Percentiles rank a stretch among this genome's conserved stretches.
phyloP scores from a whole-genome alignment of 2,888 invertebrate species.

The Xanthorhoe spadicearia region DNA sequence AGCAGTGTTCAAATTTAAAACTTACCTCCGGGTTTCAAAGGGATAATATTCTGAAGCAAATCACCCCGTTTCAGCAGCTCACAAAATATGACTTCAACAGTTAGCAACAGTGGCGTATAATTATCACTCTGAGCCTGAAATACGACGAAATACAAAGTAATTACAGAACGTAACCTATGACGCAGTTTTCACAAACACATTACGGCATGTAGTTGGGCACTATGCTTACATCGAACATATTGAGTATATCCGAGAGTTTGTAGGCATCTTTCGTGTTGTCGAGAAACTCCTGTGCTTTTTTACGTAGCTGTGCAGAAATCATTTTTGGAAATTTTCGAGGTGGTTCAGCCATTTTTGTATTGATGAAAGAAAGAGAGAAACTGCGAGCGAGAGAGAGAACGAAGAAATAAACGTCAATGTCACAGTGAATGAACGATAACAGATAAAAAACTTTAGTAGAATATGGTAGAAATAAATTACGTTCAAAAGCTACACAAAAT shows the following conservation, averaged over 20 bases:
- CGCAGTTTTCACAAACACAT: conserved; percentile 53
- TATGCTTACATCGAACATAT: conserved; percentile 86
- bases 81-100: conserved; percentile 89
- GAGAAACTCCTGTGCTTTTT: conserved; percentile 89
- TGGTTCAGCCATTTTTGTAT: conserved; percentile 78
- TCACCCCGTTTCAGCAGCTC: conserved; percentile 88
- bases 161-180: conserved; percentile 63
- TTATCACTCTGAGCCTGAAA: conserved; percentile 78
- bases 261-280: conserved; percentile 87
- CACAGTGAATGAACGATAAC: not conserved
- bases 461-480: conserved; percentile 32
- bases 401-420: not conserved
- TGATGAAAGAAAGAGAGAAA: conserved; percentile 56
- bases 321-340: conserved; percentile 81
- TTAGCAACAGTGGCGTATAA: conserved; percentile 86
- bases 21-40: conserved; percentile 84
- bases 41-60: conserved; percentile 86
- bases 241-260: conserved; percentile 87
- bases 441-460: not conserved
- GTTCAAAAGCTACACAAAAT: conserved; percentile 35
- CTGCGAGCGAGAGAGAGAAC: not conserved
- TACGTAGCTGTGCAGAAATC: conserved; percentile 87
- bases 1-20: conserved; percentile 39
- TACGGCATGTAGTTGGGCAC: conserved; percentile 31
- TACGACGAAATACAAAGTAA: conserved; percentile 48